A percentile compares a stretch with the other conserved stretches of the same genome.
Evolutionary conservation across 2,113 vertebrate genomes (phyloP).

Genomic region (Prunella fulvescens): DNA sequence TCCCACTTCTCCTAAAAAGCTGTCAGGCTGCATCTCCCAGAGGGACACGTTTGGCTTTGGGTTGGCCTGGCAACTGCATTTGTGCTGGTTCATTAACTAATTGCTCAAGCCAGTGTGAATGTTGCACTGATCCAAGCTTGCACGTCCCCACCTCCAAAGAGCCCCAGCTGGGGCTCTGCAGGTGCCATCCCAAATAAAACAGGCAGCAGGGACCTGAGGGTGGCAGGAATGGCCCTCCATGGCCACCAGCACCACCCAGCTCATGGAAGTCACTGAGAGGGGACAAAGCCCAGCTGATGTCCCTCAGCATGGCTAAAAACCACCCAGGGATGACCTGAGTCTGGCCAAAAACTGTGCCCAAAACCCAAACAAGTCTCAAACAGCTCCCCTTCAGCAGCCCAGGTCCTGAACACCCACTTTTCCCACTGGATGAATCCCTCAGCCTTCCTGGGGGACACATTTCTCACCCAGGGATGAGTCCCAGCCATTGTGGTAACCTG

Average conservation of each 20-base stretch:
- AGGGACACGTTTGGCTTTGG: neutral
- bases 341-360: neutral
- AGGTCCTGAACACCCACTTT: neutral
- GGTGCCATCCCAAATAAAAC: neutral
- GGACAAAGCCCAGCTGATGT: neutral
- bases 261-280: neutral
- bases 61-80: constrained; percentile 40
- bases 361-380: neutral
- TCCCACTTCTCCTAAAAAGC: neutral
- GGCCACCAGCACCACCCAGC: neutral
- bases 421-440: neutral
- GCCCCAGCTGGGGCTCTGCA: neutral
- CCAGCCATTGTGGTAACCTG: neutral
- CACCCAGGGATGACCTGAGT: neutral
- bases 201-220: neutral
- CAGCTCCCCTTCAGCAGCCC: neutral
- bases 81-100: constrained; percentile 24
- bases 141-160: neutral
- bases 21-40: constrained; percentile 18
- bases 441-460: neutral
- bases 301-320: neutral
- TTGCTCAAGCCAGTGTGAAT: neutral
- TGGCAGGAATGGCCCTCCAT: neutral
- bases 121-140: neutral
- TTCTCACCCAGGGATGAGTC: neutral